phyloP scores from a whole-genome alignment of 2,113 vertebrate genomes.

The Eclectus roratus region DNA sequence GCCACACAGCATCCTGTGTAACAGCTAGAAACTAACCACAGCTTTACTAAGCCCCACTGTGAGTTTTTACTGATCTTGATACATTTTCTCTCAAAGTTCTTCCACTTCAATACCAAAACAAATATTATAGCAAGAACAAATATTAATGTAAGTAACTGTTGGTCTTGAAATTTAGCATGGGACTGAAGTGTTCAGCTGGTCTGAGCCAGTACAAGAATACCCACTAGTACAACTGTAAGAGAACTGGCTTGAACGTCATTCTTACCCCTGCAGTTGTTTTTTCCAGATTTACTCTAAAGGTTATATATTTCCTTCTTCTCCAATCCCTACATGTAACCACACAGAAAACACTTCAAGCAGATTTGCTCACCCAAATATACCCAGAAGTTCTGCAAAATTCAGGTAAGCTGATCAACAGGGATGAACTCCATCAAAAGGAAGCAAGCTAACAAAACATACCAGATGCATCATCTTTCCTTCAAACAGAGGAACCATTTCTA shows the following conservation, averaged over 20 bases:
- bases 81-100: neutral
- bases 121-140: neutral
- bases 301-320: neutral
- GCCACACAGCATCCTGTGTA: neutral
- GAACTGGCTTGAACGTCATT: neutral
- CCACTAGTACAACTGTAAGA: neutral
- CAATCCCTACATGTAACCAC: neutral
- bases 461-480: neutral
- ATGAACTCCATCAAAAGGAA: neutral
- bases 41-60: neutral
- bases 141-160: neutral
- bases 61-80: neutral
- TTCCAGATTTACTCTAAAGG: neutral
- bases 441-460: neutral
- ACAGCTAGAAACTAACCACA: neutral
- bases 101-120: neutral
- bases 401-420: neutral
- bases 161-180: neutral
- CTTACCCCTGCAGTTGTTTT: neutral
- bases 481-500: neutral
- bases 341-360: neutral
- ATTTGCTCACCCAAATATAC: neutral
- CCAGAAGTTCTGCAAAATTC: neutral
- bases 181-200: neutral
- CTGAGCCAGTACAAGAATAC: neutral